phyloP scores from a whole-genome alignment of 2,888 invertebrate species.

The Phanerotoma sp. region DNA sequence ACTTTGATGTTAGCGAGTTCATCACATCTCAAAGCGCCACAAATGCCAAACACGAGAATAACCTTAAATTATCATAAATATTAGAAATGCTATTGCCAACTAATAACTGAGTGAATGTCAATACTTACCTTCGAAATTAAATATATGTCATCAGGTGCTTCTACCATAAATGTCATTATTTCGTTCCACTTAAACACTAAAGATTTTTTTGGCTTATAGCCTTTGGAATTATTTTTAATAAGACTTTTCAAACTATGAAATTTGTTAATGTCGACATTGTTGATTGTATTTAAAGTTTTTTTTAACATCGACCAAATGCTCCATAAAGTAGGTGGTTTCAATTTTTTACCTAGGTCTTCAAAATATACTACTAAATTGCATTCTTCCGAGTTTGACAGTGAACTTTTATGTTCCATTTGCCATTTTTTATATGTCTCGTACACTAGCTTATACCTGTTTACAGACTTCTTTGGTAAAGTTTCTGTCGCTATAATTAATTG shows the following conservation, averaged over 20 bases:
- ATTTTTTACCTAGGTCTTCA: slow-evolving; percentile 10
- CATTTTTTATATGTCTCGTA: slow-evolving; percentile 19
- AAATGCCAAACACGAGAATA: slow-evolving; percentile 30
- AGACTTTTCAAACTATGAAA: slow-evolving; percentile 32
- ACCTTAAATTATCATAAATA: slow-evolving; percentile 28
- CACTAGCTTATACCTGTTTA: slow-evolving; percentile 15
- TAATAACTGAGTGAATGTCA: slow-evolving; percentile 17
- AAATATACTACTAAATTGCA: slow-evolving; percentile 13
- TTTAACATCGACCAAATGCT: slow-evolving; percentile 23
- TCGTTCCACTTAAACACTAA: slow-evolving; percentile 28
- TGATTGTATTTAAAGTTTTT: slow-evolving; percentile 26
- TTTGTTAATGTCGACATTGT: slow-evolving; percentile 29
- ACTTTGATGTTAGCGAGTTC: slow-evolving; percentile 24
- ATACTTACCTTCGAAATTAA: slow-evolving; percentile 29
- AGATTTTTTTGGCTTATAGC: slow-evolving; percentile 30
- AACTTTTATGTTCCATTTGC: slow-evolving; percentile 8
- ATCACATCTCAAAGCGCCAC: slow-evolving; percentile 29
- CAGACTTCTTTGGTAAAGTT: slow-evolving; percentile 19
- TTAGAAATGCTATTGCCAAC: slow-evolving; percentile 4
- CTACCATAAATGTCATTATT: slow-evolving; percentile 28
- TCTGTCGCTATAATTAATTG: slow-evolving; percentile 13
- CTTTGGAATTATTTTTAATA: slow-evolving; percentile 28
- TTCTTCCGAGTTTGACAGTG: slow-evolving; percentile 19
- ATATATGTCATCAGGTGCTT: slow-evolving; percentile 28
- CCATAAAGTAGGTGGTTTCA: slow-evolving; percentile 21